Evolutionary conservation across 2,888 invertebrate species (phyloP).

Genomic region (Tholera decimalis): DNA sequence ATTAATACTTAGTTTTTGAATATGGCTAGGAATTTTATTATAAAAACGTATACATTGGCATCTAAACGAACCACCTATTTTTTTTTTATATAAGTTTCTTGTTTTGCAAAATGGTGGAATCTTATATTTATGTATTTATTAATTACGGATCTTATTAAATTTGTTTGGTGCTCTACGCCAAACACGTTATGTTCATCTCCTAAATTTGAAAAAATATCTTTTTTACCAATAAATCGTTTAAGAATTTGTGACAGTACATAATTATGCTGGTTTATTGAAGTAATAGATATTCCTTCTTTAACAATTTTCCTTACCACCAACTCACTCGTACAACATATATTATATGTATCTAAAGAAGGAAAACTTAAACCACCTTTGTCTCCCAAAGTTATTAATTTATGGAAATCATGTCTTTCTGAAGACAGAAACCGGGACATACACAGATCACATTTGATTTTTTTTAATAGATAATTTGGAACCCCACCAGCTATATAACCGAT

Average conservation of each 20-base stretch:
- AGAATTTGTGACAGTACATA: too few relatives aligned
- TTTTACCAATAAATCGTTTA: constrained; percentile 1
- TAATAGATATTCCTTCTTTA: too few relatives aligned
- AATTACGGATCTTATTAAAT: too few relatives aligned
- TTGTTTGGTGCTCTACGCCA: constrained; percentile 3
- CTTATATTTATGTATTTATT: too few relatives aligned
- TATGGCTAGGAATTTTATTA: too few relatives aligned
- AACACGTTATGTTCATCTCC: constrained; percentile 7
- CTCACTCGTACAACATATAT: constrained; percentile 4
- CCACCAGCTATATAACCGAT: constrained; percentile 5
- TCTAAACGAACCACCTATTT: too few relatives aligned
- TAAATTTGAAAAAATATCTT: constrained; percentile 1
- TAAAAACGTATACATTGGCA: too few relatives aligned
- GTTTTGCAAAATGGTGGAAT: too few relatives aligned
- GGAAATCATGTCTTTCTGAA: constrained; percentile 3
- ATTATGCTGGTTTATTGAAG: too few relatives aligned
- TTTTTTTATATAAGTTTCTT: too few relatives aligned
- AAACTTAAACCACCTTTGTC: constrained; percentile 11
- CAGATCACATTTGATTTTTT: constrained; percentile 3
- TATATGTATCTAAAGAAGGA: constrained; percentile 5
- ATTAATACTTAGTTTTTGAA: too few relatives aligned
- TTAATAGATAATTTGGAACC: constrained; percentile 6
- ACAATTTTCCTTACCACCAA: too few relatives aligned
- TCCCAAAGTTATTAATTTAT: constrained; percentile 8
- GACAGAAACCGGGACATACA: constrained; percentile 1